phyloP scores from a whole-genome alignment of 2,797 vertebrate species.

The Philypnodon macrostomus region DNA sequence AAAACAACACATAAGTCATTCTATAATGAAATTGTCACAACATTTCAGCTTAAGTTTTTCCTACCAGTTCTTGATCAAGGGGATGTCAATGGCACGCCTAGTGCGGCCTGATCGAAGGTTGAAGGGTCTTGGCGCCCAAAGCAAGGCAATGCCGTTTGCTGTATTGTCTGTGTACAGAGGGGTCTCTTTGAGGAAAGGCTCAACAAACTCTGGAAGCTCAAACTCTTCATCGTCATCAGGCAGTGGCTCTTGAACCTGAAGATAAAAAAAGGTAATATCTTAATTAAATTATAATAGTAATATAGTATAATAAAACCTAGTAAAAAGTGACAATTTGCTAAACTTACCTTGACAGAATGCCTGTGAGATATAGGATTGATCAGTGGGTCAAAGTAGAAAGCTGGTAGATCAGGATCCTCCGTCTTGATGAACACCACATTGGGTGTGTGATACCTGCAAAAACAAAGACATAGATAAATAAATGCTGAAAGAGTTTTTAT shows the following conservation, averaged over 20 bases:
- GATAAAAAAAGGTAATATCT: background rate
- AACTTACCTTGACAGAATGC: conserved; percentile 92
- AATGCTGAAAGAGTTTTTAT: background rate
- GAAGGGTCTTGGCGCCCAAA: conserved; percentile 97
- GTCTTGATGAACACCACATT: conserved; percentile 99
- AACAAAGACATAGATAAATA: background rate
- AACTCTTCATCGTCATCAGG: conserved; percentile 99
- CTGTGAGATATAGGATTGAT: conserved; percentile 99
- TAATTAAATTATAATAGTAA: background rate
- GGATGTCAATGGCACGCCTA: conserved; percentile 93
- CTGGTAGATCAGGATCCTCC: conserved; percentile 96
- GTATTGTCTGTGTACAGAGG: conserved; percentile 97
- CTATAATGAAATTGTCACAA: no score
- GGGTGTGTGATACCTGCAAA: conserved; percentile 93
- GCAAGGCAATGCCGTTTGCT: conserved; percentile 94
- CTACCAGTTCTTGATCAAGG: conserved; percentile 98
- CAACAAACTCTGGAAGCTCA: conserved; percentile 94
- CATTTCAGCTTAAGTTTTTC: conserved; percentile 11
- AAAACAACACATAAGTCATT: background rate
- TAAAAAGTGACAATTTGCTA: no score
- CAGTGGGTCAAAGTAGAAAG: conserved; percentile 97
- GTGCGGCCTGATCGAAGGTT: conserved; percentile 95
- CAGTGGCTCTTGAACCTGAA: conserved; percentile 92
- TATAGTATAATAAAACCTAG: no score
- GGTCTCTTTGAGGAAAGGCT: conserved; percentile 96